Base-by-base conservation (phyloP, 1,140 invertebrate genomes). In the Theocolax elegans region DNA sequence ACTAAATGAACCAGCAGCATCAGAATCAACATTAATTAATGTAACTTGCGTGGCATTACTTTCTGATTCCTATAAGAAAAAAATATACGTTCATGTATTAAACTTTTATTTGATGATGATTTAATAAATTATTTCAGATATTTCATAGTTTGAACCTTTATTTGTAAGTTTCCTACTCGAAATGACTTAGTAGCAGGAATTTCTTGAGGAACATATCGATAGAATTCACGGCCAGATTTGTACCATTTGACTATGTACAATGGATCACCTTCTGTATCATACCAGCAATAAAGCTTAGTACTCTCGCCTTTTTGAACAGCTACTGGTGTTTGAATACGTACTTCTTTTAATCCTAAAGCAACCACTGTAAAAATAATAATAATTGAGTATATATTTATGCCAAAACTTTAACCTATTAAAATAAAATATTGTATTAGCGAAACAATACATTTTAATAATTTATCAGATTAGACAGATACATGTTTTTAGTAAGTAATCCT, bases 201-300 rank as follows among this genome's bases (percentile, higher is more conserved):
- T 70, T 89, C 87, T 49, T 84, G 86, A 15, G 89, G 87, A 12
- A 83, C 83, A 74, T 87, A 89, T 63, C 89, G 81, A 83, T 88
- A 90, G 80, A 92, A 92, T 79, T 91, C 90, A 58, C 86, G 83
- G 60, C 88, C 88, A 42, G 90, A 91, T 64, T 91, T 88, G 83
- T 95, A 94, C 93, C 93, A 95, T 85, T 95, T 94, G 74, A 95
- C 92, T 65, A 92, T 90, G 82, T 94, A 95, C 56, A 95, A 86
- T 21, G 88, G 88, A 74, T 92, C 92, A 23, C 88, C 88, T 78
- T 93, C 93, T 79, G 92, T 85, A 82, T 94, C 91, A 81, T 92
- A 94, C 80, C 89, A 89, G 80, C 93, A 95, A 76, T 89, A 89
- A 74, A 95, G 87, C 67, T 88, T 87, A 27, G 90, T 91, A 51